A percentile compares a stretch with the other conserved stretches of the same genome.
Conservation (phyloP, 1,140 invertebrate genomes). For the Apocrypta bakeri region DNA sequence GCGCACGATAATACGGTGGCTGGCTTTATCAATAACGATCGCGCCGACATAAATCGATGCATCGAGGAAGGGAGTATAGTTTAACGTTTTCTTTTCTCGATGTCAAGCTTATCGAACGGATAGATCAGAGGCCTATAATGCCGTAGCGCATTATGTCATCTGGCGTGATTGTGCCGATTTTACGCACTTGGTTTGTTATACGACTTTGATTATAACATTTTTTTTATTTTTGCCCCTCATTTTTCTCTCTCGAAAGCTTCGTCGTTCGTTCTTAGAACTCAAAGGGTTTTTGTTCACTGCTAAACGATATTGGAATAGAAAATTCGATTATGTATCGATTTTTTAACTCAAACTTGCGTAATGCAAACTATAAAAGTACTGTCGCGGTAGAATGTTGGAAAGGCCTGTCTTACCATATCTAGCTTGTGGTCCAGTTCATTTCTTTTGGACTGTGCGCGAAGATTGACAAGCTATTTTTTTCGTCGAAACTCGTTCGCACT, state of each 20-base stretch:
- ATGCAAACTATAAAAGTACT: too few relatives aligned
- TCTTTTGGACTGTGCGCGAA: background rate
- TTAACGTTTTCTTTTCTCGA: background rate
- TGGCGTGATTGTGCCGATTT: background rate
- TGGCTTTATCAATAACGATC: slow-evolving; percentile 47
- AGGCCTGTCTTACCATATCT: background rate
- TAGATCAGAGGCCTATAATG: slow-evolving; percentile 28
- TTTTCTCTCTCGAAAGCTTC: too few relatives aligned
- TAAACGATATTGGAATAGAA: too few relatives aligned
- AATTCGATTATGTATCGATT: too few relatives aligned
- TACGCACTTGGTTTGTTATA: background rate
- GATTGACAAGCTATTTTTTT: background rate
- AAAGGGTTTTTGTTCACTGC: too few relatives aligned
- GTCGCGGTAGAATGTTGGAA: too few relatives aligned
- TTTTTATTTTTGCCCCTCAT: too few relatives aligned
- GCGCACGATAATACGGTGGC: slow-evolving; percentile 31
- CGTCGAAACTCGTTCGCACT: background rate
- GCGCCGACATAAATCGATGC: slow-evolving; percentile 44
- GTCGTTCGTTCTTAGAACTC: too few relatives aligned
- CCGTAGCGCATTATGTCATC: slow-evolving; percentile 21
- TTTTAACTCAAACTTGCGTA: background rate
- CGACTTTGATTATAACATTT: too few relatives aligned
- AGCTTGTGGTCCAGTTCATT: background rate
- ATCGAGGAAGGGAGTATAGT: background rate
- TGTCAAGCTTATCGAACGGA: slow-evolving; percentile 6